Percentiles rank a stretch among this genome's conserved stretches.
These are phyloP conservation scores for Gnatocerus cornutus DNA, from an alignment of 2,888 invertebrate species.

Conservation along the genomic window DNA sequence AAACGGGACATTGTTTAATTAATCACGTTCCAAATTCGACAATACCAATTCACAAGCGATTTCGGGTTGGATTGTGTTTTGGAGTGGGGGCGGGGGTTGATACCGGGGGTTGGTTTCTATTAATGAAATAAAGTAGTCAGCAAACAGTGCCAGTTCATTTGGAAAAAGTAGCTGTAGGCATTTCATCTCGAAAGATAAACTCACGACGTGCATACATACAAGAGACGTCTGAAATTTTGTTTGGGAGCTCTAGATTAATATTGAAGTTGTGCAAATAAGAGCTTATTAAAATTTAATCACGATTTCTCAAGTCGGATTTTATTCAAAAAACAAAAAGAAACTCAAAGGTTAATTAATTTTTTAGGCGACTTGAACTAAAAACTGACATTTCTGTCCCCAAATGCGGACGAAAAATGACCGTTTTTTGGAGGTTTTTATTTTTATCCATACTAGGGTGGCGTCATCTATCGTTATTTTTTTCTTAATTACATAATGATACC, in stretches of 20 bases:
- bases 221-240: slow-evolving; percentile 43
- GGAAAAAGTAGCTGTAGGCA: slow-evolving; percentile 60
- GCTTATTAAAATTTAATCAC: slow-evolving; percentile 30
- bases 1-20: slow-evolving; percentile 33
- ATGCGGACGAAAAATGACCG: too few relatives aligned
- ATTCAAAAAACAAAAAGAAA: too few relatives aligned
- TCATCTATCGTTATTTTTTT: too few relatives aligned
- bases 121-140: slow-evolving; percentile 60
- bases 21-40: slow-evolving; percentile 21
- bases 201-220: slow-evolving; percentile 41
- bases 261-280: slow-evolving; percentile 44
- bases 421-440: too few relatives aligned
- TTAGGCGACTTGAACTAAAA: too few relatives aligned
- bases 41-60: slow-evolving; percentile 6
- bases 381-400: too few relatives aligned
- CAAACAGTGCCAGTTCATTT: slow-evolving; percentile 60
- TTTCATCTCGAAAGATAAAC: slow-evolving; percentile 54
- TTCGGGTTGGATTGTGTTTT: slow-evolving; percentile 2
- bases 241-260: slow-evolving; percentile 47
- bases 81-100: not conserved
- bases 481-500: too few relatives aligned
- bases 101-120: slow-evolving; percentile 8
- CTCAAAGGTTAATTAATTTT: too few relatives aligned
- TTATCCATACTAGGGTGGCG: too few relatives aligned
- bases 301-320: not conserved